Conservation (phyloP, 2,797 vertebrate genomes). For the Philypnodon macrostomus region DNA sequence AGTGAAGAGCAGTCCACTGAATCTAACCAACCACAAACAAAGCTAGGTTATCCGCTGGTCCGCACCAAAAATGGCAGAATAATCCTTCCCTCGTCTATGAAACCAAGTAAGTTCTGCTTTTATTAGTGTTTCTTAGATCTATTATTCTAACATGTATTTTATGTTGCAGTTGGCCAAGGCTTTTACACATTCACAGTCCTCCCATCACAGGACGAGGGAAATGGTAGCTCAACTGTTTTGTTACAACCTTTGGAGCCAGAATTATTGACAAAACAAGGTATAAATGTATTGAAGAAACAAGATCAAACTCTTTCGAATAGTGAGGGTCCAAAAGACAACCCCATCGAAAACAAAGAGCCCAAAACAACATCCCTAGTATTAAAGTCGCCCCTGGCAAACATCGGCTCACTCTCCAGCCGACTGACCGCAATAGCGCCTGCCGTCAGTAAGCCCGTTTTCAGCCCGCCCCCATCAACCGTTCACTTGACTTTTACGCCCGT, state of each 20-base stretch:
- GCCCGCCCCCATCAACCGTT: neutral
- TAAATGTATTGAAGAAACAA: neutral
- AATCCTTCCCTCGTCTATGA: conserved; percentile 69
- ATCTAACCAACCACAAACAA: neutral
- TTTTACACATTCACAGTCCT: conserved; percentile 51
- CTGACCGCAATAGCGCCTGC: neutral
- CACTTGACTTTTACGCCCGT: conserved; percentile 15
- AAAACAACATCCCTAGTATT: neutral
- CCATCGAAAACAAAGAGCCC: neutral
- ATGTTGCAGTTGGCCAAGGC: conserved; percentile 40
- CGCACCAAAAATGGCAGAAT: conserved; percentile 64
- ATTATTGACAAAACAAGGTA: neutral
- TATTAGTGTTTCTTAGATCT: too few species aligned
- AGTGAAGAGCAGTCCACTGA: neutral
- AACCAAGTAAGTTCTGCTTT: conserved; percentile 52
- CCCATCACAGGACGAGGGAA: conserved; percentile 9
- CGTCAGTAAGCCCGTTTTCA: neutral
- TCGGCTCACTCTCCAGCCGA: neutral
- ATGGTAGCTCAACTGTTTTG: neutral
- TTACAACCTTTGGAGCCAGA: neutral
- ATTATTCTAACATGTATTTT: neutral
- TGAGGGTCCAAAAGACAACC: too few species aligned
- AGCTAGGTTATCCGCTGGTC: conserved; percentile 41
- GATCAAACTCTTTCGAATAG: too few species aligned
- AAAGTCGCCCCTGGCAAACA: neutral